phyloP scores from a whole-genome alignment of 2,797 vertebrate genomes.

The Discoglossus pictus region DNA sequence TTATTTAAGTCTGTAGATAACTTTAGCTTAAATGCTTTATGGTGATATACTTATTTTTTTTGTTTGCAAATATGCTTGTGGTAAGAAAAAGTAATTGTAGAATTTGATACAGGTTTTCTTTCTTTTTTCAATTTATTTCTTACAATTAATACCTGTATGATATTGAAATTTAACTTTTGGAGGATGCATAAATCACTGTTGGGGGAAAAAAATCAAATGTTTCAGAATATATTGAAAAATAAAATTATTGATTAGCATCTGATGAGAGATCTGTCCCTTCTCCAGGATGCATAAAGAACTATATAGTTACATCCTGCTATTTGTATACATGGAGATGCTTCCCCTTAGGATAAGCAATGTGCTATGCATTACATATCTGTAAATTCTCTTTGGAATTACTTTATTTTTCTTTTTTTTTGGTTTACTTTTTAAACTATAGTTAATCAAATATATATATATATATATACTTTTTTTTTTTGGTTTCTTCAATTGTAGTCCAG shows the following conservation, averaged over 20 bases:
- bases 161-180: conserved; percentile 86
- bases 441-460: conserved; percentile 55
- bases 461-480: conserved; percentile 71
- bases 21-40: conserved; percentile 91
- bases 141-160: conserved; percentile 92
- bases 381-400: conserved; percentile 86
- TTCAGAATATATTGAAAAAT: conserved; percentile 79
- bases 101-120: conserved; percentile 89
- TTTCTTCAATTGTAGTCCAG: conserved; percentile 85
- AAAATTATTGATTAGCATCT: conserved; percentile 80
- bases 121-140: conserved; percentile 88
- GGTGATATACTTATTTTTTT: conserved; percentile 83
- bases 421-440: conserved; percentile 70
- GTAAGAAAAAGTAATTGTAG: conserved; percentile 91
- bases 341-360: conserved; percentile 91
- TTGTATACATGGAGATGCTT: conserved; percentile 87
- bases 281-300: conserved; percentile 84
- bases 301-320: conserved; percentile 85
- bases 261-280: conserved; percentile 69
- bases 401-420: conserved; percentile 74
- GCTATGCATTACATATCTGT: conserved; percentile 93
- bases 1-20: conserved; percentile 88
- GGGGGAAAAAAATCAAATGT: conserved; percentile 83
- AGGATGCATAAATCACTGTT: conserved; percentile 92
- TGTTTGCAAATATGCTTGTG: conserved; percentile 93